Evolutionary conservation across 2,888 invertebrate species (phyloP), one percentile per base, ranked within the genome.

Genomic region (Leucophenga montana): DNA sequence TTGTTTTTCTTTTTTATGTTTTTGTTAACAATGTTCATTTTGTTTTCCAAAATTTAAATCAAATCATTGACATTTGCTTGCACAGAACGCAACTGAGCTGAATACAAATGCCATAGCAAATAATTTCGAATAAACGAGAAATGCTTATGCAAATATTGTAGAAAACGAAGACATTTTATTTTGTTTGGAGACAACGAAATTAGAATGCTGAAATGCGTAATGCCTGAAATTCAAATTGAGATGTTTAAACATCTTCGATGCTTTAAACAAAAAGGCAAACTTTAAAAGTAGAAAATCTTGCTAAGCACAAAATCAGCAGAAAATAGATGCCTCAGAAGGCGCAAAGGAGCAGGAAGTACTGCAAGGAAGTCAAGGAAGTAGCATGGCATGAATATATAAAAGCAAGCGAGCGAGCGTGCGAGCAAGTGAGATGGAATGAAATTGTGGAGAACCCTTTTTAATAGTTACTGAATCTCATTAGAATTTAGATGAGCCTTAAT

Each of bases 401-500:
- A 14, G 18, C 1, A 39, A 54, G 54, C 3, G 18, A 54, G n/a
- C 1, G 54, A 22, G 18, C 8, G 16, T 14, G 53, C 1, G 9
- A 18, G 13, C 11, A 18, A 22, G 9, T 6, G 54, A 54, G 54
- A 14, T 54, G 18, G 5, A 8, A 22, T 54, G 54, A 20, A 22
- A 20, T 16, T 18, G 18, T 27, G 31, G 44, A 53, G n/a, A 53
- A 50, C 68, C 75, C 74, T 81, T 85, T 86, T 83, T 84, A 85
- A 85, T 87, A 85, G 85, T 86, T 85, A 82, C 84, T 86, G 88
- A 87, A 88, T 88, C 87, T 88, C 87, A 87, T 87, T 87, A 87
- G 87, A 87, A 88, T 87, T 87, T 87, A 88, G 86, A 87, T 87
- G 87, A 85, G 85, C 79, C 87, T 87, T 87, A 87, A 88, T 87